phyloP scores from a whole-genome alignment of 2,113 vertebrate genomes.

The Litocranius walleri region DNA sequence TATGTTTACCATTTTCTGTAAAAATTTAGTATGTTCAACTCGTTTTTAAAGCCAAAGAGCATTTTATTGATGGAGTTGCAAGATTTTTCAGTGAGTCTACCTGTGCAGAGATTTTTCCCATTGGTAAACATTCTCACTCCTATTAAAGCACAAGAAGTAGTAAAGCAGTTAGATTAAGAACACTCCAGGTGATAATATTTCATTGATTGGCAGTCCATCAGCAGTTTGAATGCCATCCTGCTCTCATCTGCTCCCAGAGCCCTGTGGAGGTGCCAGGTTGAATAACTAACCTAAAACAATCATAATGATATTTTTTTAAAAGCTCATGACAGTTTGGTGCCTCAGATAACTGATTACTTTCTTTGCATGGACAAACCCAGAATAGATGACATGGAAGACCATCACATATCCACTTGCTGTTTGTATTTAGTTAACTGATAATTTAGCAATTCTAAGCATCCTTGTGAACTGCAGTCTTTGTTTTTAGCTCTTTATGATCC shows the following conservation, averaged over 20 bases:
- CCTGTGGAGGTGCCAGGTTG: not conserved
- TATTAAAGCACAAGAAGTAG: not conserved
- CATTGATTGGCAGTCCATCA: not conserved
- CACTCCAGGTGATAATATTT: not conserved
- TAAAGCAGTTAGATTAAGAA: not conserved
- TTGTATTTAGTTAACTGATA: not conserved
- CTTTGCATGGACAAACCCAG: not conserved
- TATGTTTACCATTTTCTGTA: no score
- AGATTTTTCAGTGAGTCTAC: not conserved
- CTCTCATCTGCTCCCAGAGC: not conserved
- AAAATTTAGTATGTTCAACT: no score
- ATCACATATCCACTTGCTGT: not conserved
- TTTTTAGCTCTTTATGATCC: not conserved
- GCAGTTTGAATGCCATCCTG: not conserved
- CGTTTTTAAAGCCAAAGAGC: not conserved
- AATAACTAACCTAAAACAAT: not conserved
- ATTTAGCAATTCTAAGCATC: not conserved
- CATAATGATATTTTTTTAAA: not conserved
- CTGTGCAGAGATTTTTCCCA: not conserved
- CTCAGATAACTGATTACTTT: slow-evolving; percentile 4
- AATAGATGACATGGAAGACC: not conserved
- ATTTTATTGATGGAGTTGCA: not conserved
- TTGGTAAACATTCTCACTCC: not conserved
- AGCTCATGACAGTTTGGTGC: not conserved
- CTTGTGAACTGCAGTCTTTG: not conserved